These are phyloP conservation scores for Agapornis roseicollis DNA, from an alignment of 2,113 vertebrate genomes.

Conservation along the genomic window DNA sequence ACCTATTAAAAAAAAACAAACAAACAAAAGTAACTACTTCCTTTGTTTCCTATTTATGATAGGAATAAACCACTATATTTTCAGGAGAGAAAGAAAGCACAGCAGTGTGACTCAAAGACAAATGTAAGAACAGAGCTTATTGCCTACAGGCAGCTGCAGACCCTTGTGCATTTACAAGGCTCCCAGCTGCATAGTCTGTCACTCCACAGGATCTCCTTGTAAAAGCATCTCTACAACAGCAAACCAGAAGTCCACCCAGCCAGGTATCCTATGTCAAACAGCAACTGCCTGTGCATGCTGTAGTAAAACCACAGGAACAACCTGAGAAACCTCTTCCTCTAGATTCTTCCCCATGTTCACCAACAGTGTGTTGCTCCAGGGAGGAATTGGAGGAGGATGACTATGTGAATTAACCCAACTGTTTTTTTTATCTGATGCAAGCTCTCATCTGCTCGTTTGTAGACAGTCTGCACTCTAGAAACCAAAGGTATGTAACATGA, in stretches of 20 bases:
- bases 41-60: not conserved
- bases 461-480: not conserved
- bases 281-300: not conserved
- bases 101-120: not conserved
- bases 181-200: not conserved
- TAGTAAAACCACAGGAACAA: not conserved
- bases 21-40: no score
- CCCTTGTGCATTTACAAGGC: not conserved
- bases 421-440: not conserved
- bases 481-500: not conserved
- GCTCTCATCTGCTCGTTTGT: not conserved
- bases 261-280: not conserved
- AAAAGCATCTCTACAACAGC: not conserved
- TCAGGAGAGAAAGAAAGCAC: not conserved
- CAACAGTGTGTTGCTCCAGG: not conserved
- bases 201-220: not conserved
- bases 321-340: not conserved
- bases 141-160: not conserved
- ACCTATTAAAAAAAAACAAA: no score
- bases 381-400: not conserved
- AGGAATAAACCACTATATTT: not conserved
- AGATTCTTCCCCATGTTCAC: not conserved
- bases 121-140: not conserved
- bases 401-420: not conserved
- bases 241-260: not conserved